Percentiles rank a stretch among this genome's conserved stretches.
These are phyloP conservation scores for Pachyuromys duprasi DNA, from an alignment of 2,797 vertebrate genomes.

Conservation along the genomic window DNA sequence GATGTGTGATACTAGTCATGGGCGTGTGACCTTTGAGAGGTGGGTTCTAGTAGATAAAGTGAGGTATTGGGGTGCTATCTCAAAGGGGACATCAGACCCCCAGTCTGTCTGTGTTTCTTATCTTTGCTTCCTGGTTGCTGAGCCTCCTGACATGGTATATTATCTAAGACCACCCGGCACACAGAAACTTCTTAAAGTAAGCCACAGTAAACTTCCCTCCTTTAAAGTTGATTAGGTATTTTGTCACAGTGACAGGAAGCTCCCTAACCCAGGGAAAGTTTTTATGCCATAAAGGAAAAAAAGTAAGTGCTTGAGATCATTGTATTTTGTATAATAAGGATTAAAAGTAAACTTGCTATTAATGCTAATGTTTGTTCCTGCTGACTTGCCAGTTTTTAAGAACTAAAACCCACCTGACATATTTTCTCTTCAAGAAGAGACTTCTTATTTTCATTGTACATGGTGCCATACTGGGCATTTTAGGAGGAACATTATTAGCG, in stretches of 20 bases:
- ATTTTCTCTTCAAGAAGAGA: neutral
- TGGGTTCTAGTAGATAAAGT: neutral
- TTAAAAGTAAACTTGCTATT: constrained; percentile 49
- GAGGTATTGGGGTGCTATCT: neutral
- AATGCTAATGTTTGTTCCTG: neutral
- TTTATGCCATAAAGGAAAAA: neutral
- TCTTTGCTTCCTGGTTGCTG: neutral
- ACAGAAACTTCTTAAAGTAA: neutral
- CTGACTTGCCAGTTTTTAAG: neutral
- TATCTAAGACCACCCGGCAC: neutral
- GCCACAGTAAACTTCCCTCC: neutral
- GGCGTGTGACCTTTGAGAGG: neutral
- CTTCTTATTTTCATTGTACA: neutral
- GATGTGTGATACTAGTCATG: neutral
- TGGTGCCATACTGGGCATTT: neutral
- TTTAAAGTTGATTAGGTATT: neutral
- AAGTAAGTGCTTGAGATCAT: neutral
- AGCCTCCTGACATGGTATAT: neutral
- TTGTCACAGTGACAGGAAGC: neutral
- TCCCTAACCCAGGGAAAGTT: neutral
- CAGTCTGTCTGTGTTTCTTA: neutral
- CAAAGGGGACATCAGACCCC: neutral
- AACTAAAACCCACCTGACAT: neutral
- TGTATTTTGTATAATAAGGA: neutral
- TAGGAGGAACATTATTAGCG: neutral